Evolutionary conservation across 53 echinoderm and acorn worm species (phyloP), one percentile per base, ranked within the genome.

Genomic region (Actinopyga echinites): DNA sequence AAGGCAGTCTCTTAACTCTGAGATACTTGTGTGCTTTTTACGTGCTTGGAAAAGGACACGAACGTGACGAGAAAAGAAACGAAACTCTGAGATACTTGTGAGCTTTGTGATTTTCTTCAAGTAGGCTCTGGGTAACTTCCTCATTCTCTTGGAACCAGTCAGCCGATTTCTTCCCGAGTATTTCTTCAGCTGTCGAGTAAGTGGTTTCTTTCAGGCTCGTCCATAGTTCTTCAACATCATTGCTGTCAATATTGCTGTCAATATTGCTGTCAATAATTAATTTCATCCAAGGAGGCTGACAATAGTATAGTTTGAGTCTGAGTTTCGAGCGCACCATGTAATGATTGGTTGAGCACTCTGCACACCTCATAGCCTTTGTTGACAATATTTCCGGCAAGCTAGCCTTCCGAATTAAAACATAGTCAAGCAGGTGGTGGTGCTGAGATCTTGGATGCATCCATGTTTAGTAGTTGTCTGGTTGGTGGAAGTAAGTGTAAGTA

Each of bases 401-500:
- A 4, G 1, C 57, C 30, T 69, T 85, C 7, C 85, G 69, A 1
- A 73, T 82, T 1, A 79, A 24, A n/a, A 82, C 68, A 64, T 86
- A 86, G 79, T 86, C 90, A 4, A 90, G 90, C n/a, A 86, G 90
- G 75, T 90, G 87, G 55, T 64, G 86, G 30, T 52, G 30, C 45
- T 87, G 82, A 2, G 86, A 86, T 38, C 90, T 53, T 34, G 90
- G 87, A 66, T 89, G 89, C 22, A 21, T 59, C 81, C 89, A 89
- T 49, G 69, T 64, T n/a, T 77, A 75, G 83, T 58, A 86, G 36
- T 56, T 82, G 13, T 75, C 67, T 32, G 86, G 86, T 1, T 63
- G 87, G 67, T 64, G 58, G 83, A 86, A 90, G 61, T 64, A 86
- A 17, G 90, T 90, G 35, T 90, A 86, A 74, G 90, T 86, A 22